Conservation (phyloP, 2,888 invertebrate genomes). For the Temnothorax ravouxi region DNA sequence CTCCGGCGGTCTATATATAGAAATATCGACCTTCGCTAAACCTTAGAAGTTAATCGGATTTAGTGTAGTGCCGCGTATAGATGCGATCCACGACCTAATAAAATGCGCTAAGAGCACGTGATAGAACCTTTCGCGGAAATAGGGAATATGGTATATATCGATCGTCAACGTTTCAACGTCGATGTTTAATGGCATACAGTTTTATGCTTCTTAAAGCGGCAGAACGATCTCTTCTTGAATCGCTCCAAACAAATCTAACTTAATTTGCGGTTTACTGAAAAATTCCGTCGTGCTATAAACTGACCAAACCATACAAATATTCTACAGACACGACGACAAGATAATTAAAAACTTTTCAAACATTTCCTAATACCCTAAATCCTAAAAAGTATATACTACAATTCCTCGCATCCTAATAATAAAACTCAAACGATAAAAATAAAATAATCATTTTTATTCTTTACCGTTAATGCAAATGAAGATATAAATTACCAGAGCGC, state of each 20-base stretch:
- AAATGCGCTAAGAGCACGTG: slow-evolving; percentile 67
- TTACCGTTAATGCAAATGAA: not conserved
- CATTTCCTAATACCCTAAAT: not conserved
- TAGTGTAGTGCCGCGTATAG: slow-evolving; percentile 62
- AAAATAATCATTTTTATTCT: not conserved
- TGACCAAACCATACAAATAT: slow-evolving; percentile 4
- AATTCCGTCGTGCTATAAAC: slow-evolving; percentile 18
- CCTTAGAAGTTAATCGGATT: slow-evolving; percentile 76
- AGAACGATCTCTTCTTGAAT: slow-evolving; percentile 39
- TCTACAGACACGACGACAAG: slow-evolving; percentile 3
- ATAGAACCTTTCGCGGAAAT: slow-evolving; percentile 56
- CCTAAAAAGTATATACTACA: not conserved
- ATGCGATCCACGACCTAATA: slow-evolving; percentile 70
- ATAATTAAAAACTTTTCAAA: slow-evolving; percentile 12
- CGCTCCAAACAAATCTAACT: slow-evolving; percentile 55
- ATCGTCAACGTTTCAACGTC: slow-evolving; percentile 48
- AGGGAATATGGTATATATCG: slow-evolving; percentile 59
- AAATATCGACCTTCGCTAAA: slow-evolving; percentile 73
- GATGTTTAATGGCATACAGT: slow-evolving; percentile 42
- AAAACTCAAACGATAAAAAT: not conserved
- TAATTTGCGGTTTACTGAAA: slow-evolving; percentile 56
- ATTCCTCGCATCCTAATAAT: not conserved
- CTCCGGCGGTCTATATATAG: slow-evolving; percentile 56
- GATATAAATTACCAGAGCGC: not conserved
- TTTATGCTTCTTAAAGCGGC: slow-evolving; percentile 48